These are phyloP conservation scores for Pseudoips prasinana DNA, from an alignment of 2,888 invertebrate genomes.

Conservation along the genomic window DNA sequence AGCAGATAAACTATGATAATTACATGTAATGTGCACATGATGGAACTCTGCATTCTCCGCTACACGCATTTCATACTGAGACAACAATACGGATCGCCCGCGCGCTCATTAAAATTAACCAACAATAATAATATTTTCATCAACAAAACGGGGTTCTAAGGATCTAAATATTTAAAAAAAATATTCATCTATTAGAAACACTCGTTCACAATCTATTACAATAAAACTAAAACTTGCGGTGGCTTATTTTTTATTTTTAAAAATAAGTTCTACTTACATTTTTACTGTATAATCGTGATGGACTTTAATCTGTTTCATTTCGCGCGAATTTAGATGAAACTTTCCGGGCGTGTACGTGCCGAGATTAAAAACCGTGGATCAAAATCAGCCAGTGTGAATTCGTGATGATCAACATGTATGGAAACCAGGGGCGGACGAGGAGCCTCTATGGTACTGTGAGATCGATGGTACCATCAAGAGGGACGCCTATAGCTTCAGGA, in stretches of 20 bases:
- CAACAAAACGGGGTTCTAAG: slow-evolving; percentile 56
- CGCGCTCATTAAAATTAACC: slow-evolving; percentile 36
- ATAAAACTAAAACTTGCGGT: slow-evolving; percentile 37
- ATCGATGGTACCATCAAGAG: slow-evolving; percentile 58
- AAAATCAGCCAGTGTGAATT: slow-evolving; percentile 28
- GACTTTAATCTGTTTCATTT: slow-evolving; percentile 17
- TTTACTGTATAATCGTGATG: slow-evolving; percentile 9
- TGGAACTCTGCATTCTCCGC: slow-evolving; percentile 49
- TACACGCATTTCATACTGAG: slow-evolving; percentile 55
- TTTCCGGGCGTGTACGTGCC: slow-evolving; percentile 37
- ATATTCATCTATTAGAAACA: slow-evolving; percentile 64
- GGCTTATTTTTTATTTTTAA: slow-evolving; percentile 65
- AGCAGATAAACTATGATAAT: slow-evolving; percentile 78
- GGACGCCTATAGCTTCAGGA: slow-evolving; percentile 51
- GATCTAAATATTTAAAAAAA: slow-evolving; percentile 60
- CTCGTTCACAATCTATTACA: slow-evolving; percentile 31
- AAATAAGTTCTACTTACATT: slow-evolving; percentile 62
- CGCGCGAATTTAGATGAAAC: slow-evolving; percentile 34
- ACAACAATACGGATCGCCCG: slow-evolving; percentile 43
- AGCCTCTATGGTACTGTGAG: slow-evolving; percentile 72
- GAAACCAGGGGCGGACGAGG: slow-evolving; percentile 55
- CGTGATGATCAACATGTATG: slow-evolving; percentile 65
- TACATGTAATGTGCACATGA: slow-evolving; percentile 64
- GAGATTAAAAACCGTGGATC: slow-evolving; percentile 23
- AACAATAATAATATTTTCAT: slow-evolving; percentile 15